Evolutionary conservation across 1,140 invertebrate species (phyloP).

Genomic region (Marisa cornuarietis): DNA sequence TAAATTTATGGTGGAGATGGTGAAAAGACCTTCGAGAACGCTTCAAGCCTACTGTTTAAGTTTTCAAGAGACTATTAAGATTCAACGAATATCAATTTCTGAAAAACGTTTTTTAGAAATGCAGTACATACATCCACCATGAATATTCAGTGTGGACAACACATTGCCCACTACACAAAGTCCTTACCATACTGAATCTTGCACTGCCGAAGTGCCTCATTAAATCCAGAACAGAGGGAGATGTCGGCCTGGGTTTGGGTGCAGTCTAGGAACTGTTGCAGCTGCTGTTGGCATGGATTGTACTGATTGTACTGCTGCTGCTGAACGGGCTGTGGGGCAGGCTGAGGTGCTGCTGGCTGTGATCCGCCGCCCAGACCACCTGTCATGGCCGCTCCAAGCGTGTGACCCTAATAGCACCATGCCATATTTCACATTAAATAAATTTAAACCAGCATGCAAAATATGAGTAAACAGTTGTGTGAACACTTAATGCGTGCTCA

Average conservation of each 20-base stretch:
- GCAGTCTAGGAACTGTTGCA: constrained; percentile 67
- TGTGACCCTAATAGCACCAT: constrained; percentile 56
- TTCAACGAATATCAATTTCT: no score
- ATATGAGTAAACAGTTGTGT: no score
- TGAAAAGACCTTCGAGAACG: no score
- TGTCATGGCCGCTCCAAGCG: constrained; percentile 59
- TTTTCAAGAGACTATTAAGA: no score
- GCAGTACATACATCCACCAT: no score
- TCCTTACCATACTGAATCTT: constrained; percentile 56
- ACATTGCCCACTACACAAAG: no score
- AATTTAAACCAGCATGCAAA: background rate
- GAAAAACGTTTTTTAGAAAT: no score
- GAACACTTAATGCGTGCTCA: background rate
- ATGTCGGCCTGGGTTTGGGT: constrained; percentile 61
- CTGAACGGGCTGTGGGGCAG: constrained; percentile 26
- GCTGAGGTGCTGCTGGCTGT: constrained; percentile 28
- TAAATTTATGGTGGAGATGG: no score
- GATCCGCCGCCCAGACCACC: constrained; percentile 43
- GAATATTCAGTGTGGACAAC: no score
- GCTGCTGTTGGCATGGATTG: constrained; percentile 63
- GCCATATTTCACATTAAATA: background rate
- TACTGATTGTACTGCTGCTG: constrained; percentile 43
- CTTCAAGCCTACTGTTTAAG: no score
- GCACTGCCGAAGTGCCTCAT: constrained; percentile 63
- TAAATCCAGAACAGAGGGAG: constrained; percentile 63